phyloP scores from a whole-genome alignment of 2,113 vertebrate genomes.

The Passer montanus region DNA sequence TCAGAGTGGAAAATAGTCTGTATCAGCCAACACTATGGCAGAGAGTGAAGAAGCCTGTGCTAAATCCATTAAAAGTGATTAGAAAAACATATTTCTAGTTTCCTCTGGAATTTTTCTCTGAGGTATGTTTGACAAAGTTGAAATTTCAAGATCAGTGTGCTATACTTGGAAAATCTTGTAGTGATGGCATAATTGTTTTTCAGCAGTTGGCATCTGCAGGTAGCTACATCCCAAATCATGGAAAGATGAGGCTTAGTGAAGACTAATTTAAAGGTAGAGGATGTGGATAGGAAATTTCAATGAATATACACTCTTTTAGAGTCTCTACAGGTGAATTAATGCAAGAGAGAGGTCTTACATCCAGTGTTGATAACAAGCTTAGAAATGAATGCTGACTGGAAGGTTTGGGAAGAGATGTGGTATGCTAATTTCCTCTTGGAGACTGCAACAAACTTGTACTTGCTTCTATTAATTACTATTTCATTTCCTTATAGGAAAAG shows the following conservation, averaged over 20 bases:
- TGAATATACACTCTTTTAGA: background rate
- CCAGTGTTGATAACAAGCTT: background rate
- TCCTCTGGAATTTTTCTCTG: background rate
- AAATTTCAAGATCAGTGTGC: background rate
- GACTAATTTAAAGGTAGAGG: background rate
- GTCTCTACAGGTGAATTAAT: background rate
- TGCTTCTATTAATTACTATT: background rate
- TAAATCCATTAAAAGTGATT: background rate
- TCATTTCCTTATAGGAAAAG: conserved; percentile 75
- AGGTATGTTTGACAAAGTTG: background rate
- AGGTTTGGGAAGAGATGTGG: background rate
- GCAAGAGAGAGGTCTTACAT: background rate
- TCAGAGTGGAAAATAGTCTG: background rate
- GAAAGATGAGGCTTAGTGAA: background rate
- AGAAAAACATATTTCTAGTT: background rate
- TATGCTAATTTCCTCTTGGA: background rate
- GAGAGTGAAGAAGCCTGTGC: background rate
- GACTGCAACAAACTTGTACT: background rate
- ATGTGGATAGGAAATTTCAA: background rate
- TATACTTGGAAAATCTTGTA: background rate
- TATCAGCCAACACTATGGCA: background rate
- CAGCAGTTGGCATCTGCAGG: background rate
- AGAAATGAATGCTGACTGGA: background rate
- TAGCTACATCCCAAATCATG: background rate
- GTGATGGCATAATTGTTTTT: background rate